Evolutionary conservation across 2,888 invertebrate genomes (phyloP).

Genomic region (Cosmorhoe ocellata): DNA sequence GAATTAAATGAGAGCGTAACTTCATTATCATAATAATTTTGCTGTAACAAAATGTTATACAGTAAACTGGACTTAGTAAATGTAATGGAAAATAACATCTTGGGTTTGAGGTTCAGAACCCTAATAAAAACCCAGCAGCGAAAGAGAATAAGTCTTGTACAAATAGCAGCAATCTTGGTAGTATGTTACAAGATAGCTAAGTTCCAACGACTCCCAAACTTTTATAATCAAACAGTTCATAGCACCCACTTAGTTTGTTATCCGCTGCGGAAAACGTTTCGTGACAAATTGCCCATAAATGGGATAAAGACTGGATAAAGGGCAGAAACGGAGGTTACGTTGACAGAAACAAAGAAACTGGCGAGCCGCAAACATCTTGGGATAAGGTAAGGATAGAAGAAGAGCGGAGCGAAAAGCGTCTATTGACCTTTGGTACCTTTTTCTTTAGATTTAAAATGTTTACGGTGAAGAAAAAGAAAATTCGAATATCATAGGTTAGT

Average conservation of each 20-base stretch:
- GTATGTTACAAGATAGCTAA: not conserved
- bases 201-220: slow-evolving; percentile 8
- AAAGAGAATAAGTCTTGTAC: not conserved
- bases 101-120: no score
- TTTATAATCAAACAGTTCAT: slow-evolving; percentile 37
- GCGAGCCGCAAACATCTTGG: slow-evolving; percentile 42
- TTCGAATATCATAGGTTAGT: no score
- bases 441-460: no score
- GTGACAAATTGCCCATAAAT: slow-evolving; percentile 58
- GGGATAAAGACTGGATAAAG: slow-evolving; percentile 53
- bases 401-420: no score
- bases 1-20: no score
- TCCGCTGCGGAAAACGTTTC: slow-evolving; percentile 41
- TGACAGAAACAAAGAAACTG: slow-evolving; percentile 55
- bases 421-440: no score
- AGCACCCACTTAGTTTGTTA: slow-evolving; percentile 41
- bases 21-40: no score
- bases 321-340: slow-evolving; percentile 43
- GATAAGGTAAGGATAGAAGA: not conserved
- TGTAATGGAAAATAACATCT: no score
- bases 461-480: no score
- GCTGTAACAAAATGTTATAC: no score
- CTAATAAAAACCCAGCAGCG: not conserved
- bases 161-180: not conserved
- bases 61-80: no score